Conservation (phyloP, 1,140 invertebrate species). For the Pantala flavescens region DNA sequence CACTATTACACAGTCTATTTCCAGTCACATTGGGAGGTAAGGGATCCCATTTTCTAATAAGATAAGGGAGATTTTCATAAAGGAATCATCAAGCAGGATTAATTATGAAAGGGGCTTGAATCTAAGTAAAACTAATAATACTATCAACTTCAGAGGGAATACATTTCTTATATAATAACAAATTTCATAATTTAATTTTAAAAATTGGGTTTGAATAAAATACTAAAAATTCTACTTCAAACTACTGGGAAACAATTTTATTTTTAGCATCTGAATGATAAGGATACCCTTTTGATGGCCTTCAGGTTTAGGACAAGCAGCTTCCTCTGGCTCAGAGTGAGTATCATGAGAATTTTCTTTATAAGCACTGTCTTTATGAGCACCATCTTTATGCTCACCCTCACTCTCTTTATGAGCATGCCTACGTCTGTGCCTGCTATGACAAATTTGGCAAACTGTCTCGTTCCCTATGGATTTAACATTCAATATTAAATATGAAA, state of each 20-base stretch:
- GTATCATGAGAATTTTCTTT: neutral
- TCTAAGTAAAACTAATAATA: too few relatives aligned
- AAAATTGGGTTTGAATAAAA: too few relatives aligned
- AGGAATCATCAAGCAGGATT: too few relatives aligned
- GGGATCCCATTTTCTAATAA: too few relatives aligned
- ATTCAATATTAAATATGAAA: neutral
- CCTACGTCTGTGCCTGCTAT: neutral
- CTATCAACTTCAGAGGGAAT: too few relatives aligned
- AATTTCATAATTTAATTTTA: too few relatives aligned
- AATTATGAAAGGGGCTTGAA: too few relatives aligned
- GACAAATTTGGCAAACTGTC: neutral
- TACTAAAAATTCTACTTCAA: too few relatives aligned
- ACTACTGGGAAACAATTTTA: neutral
- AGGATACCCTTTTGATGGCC: neutral
- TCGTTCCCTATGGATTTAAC: slow-evolving; percentile 5
- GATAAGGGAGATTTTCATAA: too few relatives aligned
- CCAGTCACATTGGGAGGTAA: too few relatives aligned
- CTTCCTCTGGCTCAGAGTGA: neutral
- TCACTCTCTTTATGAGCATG: neutral
- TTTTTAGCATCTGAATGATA: neutral
- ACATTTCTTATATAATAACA: too few relatives aligned
- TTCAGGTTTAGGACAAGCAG: neutral
- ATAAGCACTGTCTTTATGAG: neutral
- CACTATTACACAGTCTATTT: too few relatives aligned
- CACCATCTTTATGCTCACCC: neutral